Percentiles rank a stretch among this genome's conserved stretches.
Conservation (phyloP, 2,888 invertebrate species). For the Eupeodes latifasciatus region DNA sequence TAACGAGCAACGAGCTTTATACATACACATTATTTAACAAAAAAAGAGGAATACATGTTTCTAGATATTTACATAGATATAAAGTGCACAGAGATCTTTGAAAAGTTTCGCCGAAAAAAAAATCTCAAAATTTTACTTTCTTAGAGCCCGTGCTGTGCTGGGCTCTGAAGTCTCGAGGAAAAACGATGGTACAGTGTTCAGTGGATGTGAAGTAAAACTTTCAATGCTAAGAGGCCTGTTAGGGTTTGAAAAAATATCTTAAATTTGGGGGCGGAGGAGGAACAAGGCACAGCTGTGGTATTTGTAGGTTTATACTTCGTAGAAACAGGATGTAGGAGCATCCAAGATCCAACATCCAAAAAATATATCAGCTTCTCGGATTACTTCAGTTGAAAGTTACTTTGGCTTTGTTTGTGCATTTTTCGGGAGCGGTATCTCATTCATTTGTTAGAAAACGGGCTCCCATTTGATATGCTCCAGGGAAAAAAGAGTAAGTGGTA, state of each 20-base stretch:
- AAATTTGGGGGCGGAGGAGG: constrained; percentile 25
- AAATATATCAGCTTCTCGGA: constrained; percentile 55
- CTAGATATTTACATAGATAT: background rate
- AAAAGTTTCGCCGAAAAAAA: constrained; percentile 62
- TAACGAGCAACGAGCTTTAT: constrained; percentile 67
- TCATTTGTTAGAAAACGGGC: background rate
- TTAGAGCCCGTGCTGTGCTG: background rate
- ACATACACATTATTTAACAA: constrained; percentile 18
- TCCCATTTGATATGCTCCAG: background rate
- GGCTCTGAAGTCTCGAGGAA: background rate
- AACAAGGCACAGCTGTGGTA: constrained; percentile 24
- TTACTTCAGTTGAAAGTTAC: constrained; percentile 47
- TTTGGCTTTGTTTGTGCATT: background rate
- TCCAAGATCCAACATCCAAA: constrained; percentile 18
- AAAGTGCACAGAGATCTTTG: constrained; percentile 32
- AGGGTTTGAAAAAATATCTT: background rate
- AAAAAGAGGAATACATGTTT: background rate
- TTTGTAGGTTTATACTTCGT: background rate
- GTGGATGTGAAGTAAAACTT: constrained; percentile 55
- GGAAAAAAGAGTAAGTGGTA: no score
- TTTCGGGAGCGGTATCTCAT: background rate
- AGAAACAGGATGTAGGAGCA: constrained; percentile 18
- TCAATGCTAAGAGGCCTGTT: constrained; percentile 26
- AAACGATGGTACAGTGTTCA: background rate
- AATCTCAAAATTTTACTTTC: constrained; percentile 68